Base-by-base conservation (phyloP, 2,113 vertebrate species). In the Osmerus eperlanus region DNA sequence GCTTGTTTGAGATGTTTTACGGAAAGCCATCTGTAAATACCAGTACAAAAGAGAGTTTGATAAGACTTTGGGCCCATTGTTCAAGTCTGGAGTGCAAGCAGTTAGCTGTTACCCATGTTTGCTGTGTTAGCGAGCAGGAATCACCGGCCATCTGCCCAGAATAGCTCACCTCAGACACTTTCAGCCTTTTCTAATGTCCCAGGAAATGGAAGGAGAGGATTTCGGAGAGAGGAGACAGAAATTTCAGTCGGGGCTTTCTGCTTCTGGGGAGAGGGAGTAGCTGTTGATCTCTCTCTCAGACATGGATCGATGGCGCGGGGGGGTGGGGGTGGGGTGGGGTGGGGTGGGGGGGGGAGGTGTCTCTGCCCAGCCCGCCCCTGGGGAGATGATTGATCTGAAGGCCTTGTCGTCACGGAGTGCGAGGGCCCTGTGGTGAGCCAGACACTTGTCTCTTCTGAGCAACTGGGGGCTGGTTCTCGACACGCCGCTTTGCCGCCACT, bases 331-430 rank as follows among this genome's bases (percentile, higher is more conserved):
- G 72, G 68, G 73, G 73, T 74, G 67, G 25, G 23, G 23, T 69
- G 58, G 72, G 60, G 1, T 67, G 73, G 73, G 75, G 65, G 25
- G 23, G 28, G 71, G 58, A 70, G 71, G 77, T 82, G 65, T 85
- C 77, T 77, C 52, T 21, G 28, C 16, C 67, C 52, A 47, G 47
- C 51, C 41, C 19, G 3, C 62, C 60, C 76, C 16, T 18, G 71
- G 75, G 61, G 76, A 73, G 53, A 28, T 76, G 70, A 81, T 76
- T 83, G 81, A 85, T 82, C 71, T 78, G 66, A 73, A 64, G 78
- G 74, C 61, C 32, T 73, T 61, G 36, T 65, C 76, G 75, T 76
- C 53, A 65, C 75, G 75, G 66, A 65, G 77, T 67, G 58, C 25
- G 0, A 18, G 56, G 76, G 70, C 65, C 70, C 79, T 1, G 18